A percentile compares a stretch with the other conserved stretches of the same genome.
Conservation (phyloP, 2,113 vertebrate species). For the Atlantisia rogersi region DNA sequence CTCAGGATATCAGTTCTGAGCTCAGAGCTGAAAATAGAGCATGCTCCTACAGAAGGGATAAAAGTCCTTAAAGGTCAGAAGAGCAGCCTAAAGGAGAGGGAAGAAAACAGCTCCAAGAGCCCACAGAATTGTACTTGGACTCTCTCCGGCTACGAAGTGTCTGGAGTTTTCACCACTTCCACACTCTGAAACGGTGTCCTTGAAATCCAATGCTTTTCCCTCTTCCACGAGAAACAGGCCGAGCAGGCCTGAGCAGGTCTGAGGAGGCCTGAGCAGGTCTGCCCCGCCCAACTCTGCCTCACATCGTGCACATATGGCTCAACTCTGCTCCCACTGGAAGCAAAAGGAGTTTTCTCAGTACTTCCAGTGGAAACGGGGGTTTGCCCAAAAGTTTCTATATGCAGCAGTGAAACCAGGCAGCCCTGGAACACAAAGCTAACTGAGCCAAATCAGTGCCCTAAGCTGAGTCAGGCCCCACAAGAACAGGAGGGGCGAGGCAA, state of each 20-base stretch:
- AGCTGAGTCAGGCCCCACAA: neutral
- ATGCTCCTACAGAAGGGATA: neutral
- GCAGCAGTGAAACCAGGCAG: neutral
- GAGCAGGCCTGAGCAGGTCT: neutral
- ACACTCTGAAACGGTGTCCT: neutral
- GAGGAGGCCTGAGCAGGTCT: neutral
- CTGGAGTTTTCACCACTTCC: neutral
- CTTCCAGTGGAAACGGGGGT: neutral
- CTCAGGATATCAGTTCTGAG: neutral
- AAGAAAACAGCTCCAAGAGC: neutral
- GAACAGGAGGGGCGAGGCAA: neutral
- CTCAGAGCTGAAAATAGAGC: conserved; percentile 37
- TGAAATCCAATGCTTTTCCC: neutral
- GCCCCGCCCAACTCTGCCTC: neutral
- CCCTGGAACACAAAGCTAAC: neutral
- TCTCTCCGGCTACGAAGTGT: neutral
- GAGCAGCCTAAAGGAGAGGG: neutral
- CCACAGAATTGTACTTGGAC: neutral
- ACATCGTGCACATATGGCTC: neutral
- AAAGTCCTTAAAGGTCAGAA: conserved; percentile 13
- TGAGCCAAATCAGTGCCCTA: neutral
- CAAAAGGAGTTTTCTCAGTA: neutral
- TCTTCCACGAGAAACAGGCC: neutral
- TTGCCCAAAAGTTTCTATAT: neutral
- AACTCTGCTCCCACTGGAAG: neutral